phyloP scores from a whole-genome alignment of 37 sponge, comb jelly and placozoan genomes.

The Lycopodina hypogea region DNA sequence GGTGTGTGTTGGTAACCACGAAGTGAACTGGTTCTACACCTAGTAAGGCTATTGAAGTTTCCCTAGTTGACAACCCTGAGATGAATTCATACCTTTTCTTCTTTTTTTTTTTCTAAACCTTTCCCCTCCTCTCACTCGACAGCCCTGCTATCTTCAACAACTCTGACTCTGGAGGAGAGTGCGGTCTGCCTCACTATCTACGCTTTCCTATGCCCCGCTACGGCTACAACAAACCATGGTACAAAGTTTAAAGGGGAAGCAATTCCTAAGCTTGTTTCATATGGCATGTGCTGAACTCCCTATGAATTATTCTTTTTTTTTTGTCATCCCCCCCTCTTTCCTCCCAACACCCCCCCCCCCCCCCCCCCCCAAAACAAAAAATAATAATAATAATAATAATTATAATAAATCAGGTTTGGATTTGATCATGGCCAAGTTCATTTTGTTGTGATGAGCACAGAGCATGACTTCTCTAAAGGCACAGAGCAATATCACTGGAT shows the following conservation, averaged over 20 bases:
- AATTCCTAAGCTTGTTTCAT: neutral
- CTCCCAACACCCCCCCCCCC: neutral
- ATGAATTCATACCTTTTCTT: neutral
- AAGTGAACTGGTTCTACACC: slow-evolving; percentile 54
- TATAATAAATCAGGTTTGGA: slow-evolving; percentile 49
- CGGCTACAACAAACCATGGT: slow-evolving; percentile 57
- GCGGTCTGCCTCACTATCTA: slow-evolving; percentile 69
- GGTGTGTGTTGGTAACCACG: slow-evolving; percentile 85
- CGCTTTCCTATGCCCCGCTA: slow-evolving; percentile 75
- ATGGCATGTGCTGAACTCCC: neutral
- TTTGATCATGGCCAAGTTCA: slow-evolving; percentile 74
- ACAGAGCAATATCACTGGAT: slow-evolving; percentile 53
- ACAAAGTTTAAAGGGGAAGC: neutral
- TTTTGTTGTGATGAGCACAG: slow-evolving; percentile 79
- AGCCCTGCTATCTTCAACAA: slow-evolving; percentile 21
- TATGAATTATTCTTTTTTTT: neutral
- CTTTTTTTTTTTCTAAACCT: neutral
- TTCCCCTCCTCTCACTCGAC: neutral
- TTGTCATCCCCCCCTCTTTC: no score
- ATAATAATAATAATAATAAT: neutral
- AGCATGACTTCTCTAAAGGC: slow-evolving; percentile 44
- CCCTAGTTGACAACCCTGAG: no score
- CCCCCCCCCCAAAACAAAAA: neutral
- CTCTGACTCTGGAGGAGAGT: slow-evolving; percentile 80
- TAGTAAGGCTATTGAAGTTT: slow-evolving; percentile 16